A percentile compares a stretch with the other conserved stretches of the same genome.
Conservation (phyloP, 2,888 invertebrate species). For the Brachypalpus laphriformis region DNA sequence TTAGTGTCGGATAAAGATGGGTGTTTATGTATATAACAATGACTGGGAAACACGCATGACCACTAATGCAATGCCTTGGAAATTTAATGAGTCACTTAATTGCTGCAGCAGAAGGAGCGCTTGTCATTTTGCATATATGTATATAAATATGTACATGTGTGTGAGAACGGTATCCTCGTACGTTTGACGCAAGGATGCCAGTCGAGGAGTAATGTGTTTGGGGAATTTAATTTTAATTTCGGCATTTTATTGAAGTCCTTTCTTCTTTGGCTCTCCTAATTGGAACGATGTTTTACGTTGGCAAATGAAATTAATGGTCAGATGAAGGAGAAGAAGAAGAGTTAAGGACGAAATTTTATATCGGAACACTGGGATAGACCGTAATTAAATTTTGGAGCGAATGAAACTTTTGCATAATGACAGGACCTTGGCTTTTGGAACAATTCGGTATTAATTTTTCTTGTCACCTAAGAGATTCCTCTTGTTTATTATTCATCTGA, state of each 20-base stretch:
- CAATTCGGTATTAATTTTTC: not conserved
- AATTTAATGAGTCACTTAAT: conserved; percentile 69
- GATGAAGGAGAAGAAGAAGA: not conserved
- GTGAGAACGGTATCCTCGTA: not conserved
- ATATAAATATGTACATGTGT: not conserved
- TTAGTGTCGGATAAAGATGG: no score
- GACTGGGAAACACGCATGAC: conserved; percentile 49
- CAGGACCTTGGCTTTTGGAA: not conserved
- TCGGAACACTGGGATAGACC: not conserved
- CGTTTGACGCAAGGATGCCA: not conserved
- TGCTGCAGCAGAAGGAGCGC: conserved; percentile 47
- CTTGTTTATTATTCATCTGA: not conserved
- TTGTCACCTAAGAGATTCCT: not conserved
- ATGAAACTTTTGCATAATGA: conserved; percentile 10
- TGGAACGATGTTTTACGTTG: conserved; percentile 35
- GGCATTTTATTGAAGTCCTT: conserved; percentile 26
- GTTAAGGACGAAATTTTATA: not conserved
- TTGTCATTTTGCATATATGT: conserved; percentile 6
- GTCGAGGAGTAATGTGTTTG: not conserved
- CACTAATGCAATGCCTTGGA: conserved; percentile 66
- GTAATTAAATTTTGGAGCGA: conserved; percentile 37
- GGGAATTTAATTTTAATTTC: conserved; percentile 36
- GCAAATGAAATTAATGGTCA: conserved; percentile 44
- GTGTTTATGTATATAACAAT: conserved; percentile 42
- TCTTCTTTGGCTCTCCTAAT: conserved; percentile 1